These are phyloP conservation scores for Aulostomus chinensis DNA, from an alignment of 2,797 vertebrate genomes.

Conservation along the genomic window DNA sequence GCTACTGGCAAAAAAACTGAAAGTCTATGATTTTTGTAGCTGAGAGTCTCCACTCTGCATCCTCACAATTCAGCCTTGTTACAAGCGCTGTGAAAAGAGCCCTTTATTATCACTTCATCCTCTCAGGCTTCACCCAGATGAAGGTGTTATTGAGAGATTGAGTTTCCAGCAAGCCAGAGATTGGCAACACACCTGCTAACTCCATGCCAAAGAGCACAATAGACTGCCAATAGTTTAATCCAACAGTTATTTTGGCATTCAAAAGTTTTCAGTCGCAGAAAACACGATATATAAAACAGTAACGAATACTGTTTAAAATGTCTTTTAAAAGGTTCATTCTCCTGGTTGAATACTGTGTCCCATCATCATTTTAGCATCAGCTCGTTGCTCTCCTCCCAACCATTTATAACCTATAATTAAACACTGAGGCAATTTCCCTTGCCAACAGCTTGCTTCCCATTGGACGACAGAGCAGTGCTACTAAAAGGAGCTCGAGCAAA, in stretches of 20 bases:
- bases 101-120: constrained; percentile 68
- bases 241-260: constrained; percentile 14
- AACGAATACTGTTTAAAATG: no score
- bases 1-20: constrained; percentile 44
- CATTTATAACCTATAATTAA: constrained; percentile 72
- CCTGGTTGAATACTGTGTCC: constrained; percentile 31
- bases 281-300: no score
- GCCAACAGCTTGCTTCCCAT: constrained; percentile 58
- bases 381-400: constrained; percentile 46
- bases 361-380: constrained; percentile 53
- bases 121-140: constrained; percentile 57
- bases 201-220: constrained; percentile 42
- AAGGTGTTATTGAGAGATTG: constrained; percentile 74
- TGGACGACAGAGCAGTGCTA: constrained; percentile 45
- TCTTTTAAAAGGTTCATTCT: no score
- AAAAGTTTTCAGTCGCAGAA: not conserved
- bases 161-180: constrained; percentile 54
- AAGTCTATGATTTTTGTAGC: constrained; percentile 39
- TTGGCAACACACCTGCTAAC: constrained; percentile 45
- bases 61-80: constrained; percentile 71
- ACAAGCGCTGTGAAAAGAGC: constrained; percentile 58
- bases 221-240: constrained; percentile 45
- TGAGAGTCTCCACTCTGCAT: constrained; percentile 51
- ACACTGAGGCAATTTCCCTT: constrained; percentile 69
- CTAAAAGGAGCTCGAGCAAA: constrained; percentile 61